These are phyloP conservation scores for Apamea crenata DNA, from an alignment of 2,888 invertebrate genomes.

Conservation along the genomic window DNA sequence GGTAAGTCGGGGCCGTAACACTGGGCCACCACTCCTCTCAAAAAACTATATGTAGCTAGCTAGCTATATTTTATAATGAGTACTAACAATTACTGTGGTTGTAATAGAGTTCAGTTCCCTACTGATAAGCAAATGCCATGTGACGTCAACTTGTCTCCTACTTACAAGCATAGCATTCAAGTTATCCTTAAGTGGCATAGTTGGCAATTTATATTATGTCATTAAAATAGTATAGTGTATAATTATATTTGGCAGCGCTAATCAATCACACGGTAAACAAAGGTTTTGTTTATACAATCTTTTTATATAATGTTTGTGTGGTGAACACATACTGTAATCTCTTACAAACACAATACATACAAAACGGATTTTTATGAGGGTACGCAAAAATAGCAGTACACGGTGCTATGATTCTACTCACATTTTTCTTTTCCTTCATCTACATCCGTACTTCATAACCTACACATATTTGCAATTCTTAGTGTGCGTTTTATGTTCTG, in stretches of 20 bases:
- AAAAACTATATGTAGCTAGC: background rate
- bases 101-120: slow-evolving; percentile 13
- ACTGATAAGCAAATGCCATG: slow-evolving; percentile 43
- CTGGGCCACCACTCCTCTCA: background rate
- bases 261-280: slow-evolving; percentile 44
- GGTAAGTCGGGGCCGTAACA: background rate
- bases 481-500: background rate
- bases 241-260: slow-evolving; percentile 43
- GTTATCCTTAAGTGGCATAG: slow-evolving; percentile 39
- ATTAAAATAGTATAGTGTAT: slow-evolving; percentile 25
- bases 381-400: background rate
- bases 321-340: slow-evolving; percentile 20
- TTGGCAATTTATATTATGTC: slow-evolving; percentile 42
- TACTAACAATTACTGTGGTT: slow-evolving; percentile 7
- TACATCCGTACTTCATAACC: background rate
- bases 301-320: slow-evolving; percentile 35
- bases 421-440: background rate
- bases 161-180: slow-evolving; percentile 19
- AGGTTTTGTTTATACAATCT: slow-evolving; percentile 36
- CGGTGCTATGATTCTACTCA: background rate
- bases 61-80: background rate
- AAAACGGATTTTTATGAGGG: background rate
- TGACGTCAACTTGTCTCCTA: slow-evolving; percentile 15
- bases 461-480: background rate
- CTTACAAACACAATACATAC: slow-evolving; percentile 3